These are phyloP conservation scores for Orthonevra nobilis DNA, from an alignment of 2,888 invertebrate species.

Conservation along the genomic window DNA sequence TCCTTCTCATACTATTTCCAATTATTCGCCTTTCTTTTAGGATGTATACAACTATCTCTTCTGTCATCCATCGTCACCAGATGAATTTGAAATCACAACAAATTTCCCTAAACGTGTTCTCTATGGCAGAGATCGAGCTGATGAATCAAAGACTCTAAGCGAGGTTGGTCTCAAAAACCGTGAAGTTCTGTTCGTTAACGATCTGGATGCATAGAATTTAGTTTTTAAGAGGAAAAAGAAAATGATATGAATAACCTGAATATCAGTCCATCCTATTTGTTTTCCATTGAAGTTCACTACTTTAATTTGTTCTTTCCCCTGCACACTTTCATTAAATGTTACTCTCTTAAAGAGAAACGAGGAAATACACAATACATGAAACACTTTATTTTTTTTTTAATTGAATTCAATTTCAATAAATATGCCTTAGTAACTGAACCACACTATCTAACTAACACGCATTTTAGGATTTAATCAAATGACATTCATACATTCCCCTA, in stretches of 20 bases:
- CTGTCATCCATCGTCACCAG: constrained; percentile 95
- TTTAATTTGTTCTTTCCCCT: constrained; percentile 5
- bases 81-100: constrained; percentile 96
- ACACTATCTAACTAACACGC: constrained; percentile 32
- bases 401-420: constrained; percentile 32
- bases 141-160: constrained; percentile 75
- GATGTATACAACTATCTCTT: constrained; percentile 97
- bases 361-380: constrained; percentile 16
- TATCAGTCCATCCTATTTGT: constrained; percentile 20
- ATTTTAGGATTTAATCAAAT: constrained; percentile 32
- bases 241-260: constrained; percentile 8
- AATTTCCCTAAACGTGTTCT: constrained; percentile 95
- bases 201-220: constrained; percentile 87
- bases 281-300: constrained; percentile 20
- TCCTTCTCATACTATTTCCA: no score
- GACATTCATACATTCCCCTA: constrained; percentile 12
- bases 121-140: constrained; percentile 78
- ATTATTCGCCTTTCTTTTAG: constrained; percentile 81
- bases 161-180: constrained; percentile 92
- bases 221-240: not conserved
- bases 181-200: constrained; percentile 96
- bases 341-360: constrained; percentile 5
- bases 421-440: constrained; percentile 10
- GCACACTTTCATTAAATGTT: not conserved
- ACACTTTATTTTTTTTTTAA: constrained; percentile 29